These are phyloP conservation scores for Lysandra coridon DNA, from an alignment of 2,888 invertebrate genomes.

Conservation along the genomic window DNA sequence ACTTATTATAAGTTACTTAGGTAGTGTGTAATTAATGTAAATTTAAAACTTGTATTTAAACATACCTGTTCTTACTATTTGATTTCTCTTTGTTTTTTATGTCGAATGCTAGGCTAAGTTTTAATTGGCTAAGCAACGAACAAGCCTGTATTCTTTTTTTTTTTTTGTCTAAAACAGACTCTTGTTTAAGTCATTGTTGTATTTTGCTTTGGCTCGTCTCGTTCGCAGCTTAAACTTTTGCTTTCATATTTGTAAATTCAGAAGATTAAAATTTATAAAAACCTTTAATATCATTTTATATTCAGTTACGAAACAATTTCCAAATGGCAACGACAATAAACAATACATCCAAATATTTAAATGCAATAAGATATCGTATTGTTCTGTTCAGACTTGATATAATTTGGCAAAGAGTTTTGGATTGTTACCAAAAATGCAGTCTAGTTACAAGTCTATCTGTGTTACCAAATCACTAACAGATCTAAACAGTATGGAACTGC, in stretches of 20 bases:
- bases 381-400: conserved; percentile 25
- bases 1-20: too few species aligned
- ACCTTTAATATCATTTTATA: background rate
- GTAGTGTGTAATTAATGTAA: background rate
- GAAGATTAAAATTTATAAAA: background rate
- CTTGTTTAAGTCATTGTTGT: background rate
- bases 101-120: conserved; percentile 20
- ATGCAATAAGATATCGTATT: conserved; percentile 17
- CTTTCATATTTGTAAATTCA: background rate
- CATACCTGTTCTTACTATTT: background rate
- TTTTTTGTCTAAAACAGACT: background rate
- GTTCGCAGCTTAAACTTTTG: background rate
- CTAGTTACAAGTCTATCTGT: conserved; percentile 24
- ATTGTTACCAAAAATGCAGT: conserved; percentile 29
- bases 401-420: conserved; percentile 29
- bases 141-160: background rate
- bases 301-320: background rate
- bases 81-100: background rate
- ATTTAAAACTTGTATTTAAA: background rate
- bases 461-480: conserved; percentile 25
- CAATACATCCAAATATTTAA: conserved; percentile 4
- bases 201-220: background rate
- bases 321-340: background rate
- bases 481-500: conserved; percentile 18
- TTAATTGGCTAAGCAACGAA: conserved; percentile 29